Evolutionary conservation across 2,113 vertebrate genomes (phyloP).

Genomic region (Lynx canadensis): DNA sequence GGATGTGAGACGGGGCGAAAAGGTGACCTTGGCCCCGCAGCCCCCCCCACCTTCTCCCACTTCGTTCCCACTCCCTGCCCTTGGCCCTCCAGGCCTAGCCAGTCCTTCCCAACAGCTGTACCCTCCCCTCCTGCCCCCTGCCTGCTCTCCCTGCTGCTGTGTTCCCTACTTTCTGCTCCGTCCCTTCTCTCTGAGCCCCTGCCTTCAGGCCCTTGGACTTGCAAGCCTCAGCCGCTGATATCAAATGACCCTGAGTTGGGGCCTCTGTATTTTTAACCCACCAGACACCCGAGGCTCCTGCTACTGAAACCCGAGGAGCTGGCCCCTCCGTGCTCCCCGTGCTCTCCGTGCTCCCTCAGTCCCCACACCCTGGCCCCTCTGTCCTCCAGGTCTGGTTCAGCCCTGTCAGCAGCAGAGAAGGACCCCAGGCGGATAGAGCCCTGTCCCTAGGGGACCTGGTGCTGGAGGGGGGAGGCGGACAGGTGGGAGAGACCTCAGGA

Average conservation of each 20-base stretch:
- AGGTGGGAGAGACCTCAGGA: not conserved
- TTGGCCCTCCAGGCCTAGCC: constrained; percentile 45
- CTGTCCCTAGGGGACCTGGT: constrained; percentile 63
- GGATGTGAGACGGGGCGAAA: not conserved
- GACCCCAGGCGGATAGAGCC: constrained; percentile 57
- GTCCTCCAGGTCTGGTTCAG: constrained; percentile 60
- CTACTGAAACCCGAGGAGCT: constrained; percentile 74
- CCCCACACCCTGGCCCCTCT: not conserved
- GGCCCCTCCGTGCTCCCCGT: not conserved
- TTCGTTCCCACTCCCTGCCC: too few species aligned
- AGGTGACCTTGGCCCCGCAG: not conserved
- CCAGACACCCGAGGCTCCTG: constrained; percentile 68
- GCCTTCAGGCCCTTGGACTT: constrained; percentile 84
- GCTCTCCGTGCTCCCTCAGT: not conserved
- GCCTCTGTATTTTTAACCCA: constrained; percentile 78
- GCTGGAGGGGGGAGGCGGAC: not conserved
- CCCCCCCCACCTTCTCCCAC: too few species aligned
- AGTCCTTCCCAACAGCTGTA: constrained; percentile 69
- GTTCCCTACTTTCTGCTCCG: not conserved
- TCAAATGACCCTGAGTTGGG: constrained; percentile 80
- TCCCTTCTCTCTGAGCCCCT: constrained; percentile 70
- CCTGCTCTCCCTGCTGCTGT: constrained; percentile 72
- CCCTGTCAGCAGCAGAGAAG: constrained; percentile 50
- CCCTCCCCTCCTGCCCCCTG: not conserved
- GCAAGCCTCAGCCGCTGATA: constrained; percentile 77